Evolutionary conservation across 2,888 invertebrate genomes (phyloP).

Genomic region (Drosophila buzzatii): DNA sequence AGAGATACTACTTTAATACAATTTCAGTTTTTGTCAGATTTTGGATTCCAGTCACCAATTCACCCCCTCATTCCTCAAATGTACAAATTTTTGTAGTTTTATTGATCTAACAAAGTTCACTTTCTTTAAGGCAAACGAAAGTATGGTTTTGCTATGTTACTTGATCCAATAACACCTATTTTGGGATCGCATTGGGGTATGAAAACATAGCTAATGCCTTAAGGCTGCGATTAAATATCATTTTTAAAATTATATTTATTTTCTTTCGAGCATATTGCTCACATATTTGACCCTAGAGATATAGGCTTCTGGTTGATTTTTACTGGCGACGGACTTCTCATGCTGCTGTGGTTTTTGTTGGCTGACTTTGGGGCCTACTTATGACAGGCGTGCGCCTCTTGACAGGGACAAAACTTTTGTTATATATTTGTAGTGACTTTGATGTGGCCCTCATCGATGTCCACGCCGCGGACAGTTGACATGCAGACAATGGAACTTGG

Average conservation of each 20-base stretch:
- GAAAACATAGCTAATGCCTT: not conserved
- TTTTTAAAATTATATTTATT: not conserved
- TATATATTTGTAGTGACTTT: conserved; percentile 77
- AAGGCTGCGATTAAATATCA: not conserved
- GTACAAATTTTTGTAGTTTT: no score
- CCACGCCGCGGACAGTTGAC: conserved; percentile 70
- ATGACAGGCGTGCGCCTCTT: conserved; percentile 76
- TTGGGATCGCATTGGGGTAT: not conserved
- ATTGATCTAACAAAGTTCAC: no score
- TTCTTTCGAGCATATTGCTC: conserved; percentile 1
- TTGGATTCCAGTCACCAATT: no score
- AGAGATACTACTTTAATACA: no score
- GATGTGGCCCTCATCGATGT: conserved; percentile 80
- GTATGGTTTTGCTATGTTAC: no score
- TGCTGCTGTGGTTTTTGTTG: conserved; percentile 19
- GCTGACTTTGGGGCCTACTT: conserved; percentile 60
- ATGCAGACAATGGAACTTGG: conserved; percentile 77
- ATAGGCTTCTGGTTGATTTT: conserved; percentile 20
- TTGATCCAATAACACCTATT: not conserved
- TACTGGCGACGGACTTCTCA: conserved; percentile 4
- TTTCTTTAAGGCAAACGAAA: no score
- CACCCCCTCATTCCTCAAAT: no score
- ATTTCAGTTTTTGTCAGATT: no score
- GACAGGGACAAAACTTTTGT: conserved; percentile 68
- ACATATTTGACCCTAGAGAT: conserved; percentile 73